phyloP scores from a whole-genome alignment of 2,797 vertebrate genomes.

The Paramormyrops hopkinsi region DNA sequence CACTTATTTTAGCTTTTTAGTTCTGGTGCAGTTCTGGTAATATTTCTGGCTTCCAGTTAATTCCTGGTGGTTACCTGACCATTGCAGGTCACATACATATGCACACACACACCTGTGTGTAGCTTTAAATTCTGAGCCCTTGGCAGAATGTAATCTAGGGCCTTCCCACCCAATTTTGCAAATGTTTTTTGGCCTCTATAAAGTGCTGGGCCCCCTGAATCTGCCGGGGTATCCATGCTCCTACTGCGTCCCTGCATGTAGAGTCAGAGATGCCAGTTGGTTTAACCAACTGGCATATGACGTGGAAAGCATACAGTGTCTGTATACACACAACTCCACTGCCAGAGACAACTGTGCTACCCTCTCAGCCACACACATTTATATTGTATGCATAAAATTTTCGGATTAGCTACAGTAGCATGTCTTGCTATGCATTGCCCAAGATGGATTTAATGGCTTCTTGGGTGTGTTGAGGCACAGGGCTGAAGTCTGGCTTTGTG shows the following conservation, averaged over 20 bases:
- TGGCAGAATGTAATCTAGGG: background rate
- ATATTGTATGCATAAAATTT: no score
- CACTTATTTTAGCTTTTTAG: background rate
- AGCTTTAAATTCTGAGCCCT: background rate
- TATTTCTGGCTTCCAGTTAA: background rate
- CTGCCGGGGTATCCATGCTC: background rate
- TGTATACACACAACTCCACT: background rate
- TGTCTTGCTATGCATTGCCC: background rate
- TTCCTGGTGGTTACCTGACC: background rate
- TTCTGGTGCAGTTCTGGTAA: background rate
- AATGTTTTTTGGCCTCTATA: background rate
- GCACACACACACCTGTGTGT: background rate
- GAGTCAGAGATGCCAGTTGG: background rate
- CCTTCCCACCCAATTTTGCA: background rate
- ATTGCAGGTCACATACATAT: background rate
- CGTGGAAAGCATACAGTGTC: background rate
- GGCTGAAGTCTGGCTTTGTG: background rate
- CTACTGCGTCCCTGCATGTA: background rate
- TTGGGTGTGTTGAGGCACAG: background rate
- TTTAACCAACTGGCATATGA: background rate
- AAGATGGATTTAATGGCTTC: background rate
- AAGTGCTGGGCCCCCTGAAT: background rate
- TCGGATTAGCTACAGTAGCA: background rate
- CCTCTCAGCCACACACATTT: background rate
- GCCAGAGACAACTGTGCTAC: background rate